phyloP scores from a whole-genome alignment of 2,797 vertebrate genomes.

The Chelmon rostratus region DNA sequence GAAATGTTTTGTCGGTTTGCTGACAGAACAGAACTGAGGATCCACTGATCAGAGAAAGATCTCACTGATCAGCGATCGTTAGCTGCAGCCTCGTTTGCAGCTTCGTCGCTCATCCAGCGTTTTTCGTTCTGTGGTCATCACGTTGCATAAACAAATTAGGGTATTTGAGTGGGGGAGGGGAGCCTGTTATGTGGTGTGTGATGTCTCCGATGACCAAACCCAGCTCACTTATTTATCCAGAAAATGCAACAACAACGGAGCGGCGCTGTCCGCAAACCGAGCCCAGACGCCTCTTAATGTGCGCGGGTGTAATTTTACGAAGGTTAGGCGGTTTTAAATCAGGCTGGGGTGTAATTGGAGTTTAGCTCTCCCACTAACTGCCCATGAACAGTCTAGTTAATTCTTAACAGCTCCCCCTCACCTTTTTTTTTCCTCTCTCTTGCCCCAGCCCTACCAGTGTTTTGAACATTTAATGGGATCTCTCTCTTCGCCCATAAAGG shows the following conservation, averaged over 20 bases:
- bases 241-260: constrained; percentile 40
- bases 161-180: background rate
- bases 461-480: constrained; percentile 83
- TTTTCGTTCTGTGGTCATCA: background rate
- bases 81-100: background rate
- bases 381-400: constrained; percentile 81
- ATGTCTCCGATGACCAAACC: constrained; percentile 34
- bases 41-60: too few relatives aligned
- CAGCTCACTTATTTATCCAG: constrained; percentile 45
- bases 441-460: constrained; percentile 66
- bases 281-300: constrained; percentile 63
- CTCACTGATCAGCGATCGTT: background rate
- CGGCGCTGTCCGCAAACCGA: constrained; percentile 42
- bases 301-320: constrained; percentile 72
- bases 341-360: constrained; percentile 78
- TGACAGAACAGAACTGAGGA: background rate
- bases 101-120: too few relatives aligned
- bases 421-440: constrained; percentile 50
- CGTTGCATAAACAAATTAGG: constrained; percentile 27
- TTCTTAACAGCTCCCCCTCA: constrained; percentile 71
- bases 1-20: background rate
- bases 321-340: constrained; percentile 71
- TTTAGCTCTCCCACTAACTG: constrained; percentile 76
- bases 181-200: constrained; percentile 32
- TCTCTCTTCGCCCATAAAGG: constrained; percentile 79